These are phyloP conservation scores for Philonicus albiceps DNA, from an alignment of 2,888 invertebrate species.

Conservation along the genomic window DNA sequence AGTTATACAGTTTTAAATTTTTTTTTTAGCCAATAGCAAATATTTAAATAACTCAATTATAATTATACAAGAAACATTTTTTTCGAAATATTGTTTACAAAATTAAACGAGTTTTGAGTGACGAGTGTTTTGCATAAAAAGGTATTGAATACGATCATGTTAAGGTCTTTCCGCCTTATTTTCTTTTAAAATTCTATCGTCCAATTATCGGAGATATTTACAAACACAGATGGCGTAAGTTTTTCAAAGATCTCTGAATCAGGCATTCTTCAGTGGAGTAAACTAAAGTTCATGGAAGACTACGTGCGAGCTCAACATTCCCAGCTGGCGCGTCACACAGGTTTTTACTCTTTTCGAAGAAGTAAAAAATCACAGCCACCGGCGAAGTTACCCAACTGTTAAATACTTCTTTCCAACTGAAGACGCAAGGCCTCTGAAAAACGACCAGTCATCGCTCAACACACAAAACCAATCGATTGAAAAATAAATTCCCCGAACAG, in stretches of 20 bases:
- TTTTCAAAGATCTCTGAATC: background rate
- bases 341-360: background rate
- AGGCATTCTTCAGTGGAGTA: background rate
- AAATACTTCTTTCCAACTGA: background rate
- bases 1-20: background rate
- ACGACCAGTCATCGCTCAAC: background rate
- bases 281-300: background rate
- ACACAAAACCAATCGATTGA: background rate
- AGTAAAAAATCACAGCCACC: background rate
- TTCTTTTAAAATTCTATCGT: background rate
- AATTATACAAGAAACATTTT: background rate
- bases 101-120: background rate
- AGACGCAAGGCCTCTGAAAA: background rate
- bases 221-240: background rate
- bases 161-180: background rate
- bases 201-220: background rate
- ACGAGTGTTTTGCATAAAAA: background rate
- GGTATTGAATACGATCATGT: background rate
- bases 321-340: background rate
- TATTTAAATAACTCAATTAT: too few relatives aligned
- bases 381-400: background rate
- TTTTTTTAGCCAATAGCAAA: too few relatives aligned
- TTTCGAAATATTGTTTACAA: background rate
- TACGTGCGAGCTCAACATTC: background rate
- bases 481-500: background rate